Evolutionary conservation across 2,888 invertebrate genomes (phyloP), one percentile per base, ranked within the genome.

Genomic region (Ormyrus labotus): DNA sequence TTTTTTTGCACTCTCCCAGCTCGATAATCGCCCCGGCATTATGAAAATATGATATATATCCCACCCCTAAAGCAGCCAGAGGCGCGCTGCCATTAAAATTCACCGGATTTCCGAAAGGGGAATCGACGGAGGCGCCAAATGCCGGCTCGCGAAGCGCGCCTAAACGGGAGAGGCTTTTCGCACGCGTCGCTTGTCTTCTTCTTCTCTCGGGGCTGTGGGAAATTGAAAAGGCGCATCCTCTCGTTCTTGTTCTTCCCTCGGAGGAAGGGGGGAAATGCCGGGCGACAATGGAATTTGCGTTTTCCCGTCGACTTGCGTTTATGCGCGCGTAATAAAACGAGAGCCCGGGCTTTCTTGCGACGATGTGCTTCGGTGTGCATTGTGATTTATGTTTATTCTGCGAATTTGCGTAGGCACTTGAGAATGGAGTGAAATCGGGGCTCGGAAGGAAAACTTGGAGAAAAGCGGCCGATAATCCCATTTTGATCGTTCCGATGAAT

Each of bases 81-180:
- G 53, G 19, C 7, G 13, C 6, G 5, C 45, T n/a, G 9, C 51
- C 53, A 63, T 80, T 75, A 75, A 63, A 69, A 74, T 74, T 70
- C 60, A 81, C 74, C 78, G 81, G 81, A 81, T 81, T 81, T 81
- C 81, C 81, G 73, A 73, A 70, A 58, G 74, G 81, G 76, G 61
- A 10, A 19, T 6, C 55, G 48, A 47, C 19, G 19, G 1, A 19
- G 19, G n/a, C 48, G 64, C 34, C 9, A 19, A 19, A 19, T 19
- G 45, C 34, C 50, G 13, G 47, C 60, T 68, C 53, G 53, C 45
- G 61, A 68, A 64, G 57, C 7, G 74, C 71, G 74, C 71, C 67
- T 71, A 63, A 76, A 75, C 60, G 65, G 58, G 45, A 19, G 47
- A 48, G 53, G 13, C 67, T 80, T 76, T 80, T 80, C 80, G 55